Conservation (phyloP, 2,888 invertebrate genomes). For the Epinotia ramella region DNA sequence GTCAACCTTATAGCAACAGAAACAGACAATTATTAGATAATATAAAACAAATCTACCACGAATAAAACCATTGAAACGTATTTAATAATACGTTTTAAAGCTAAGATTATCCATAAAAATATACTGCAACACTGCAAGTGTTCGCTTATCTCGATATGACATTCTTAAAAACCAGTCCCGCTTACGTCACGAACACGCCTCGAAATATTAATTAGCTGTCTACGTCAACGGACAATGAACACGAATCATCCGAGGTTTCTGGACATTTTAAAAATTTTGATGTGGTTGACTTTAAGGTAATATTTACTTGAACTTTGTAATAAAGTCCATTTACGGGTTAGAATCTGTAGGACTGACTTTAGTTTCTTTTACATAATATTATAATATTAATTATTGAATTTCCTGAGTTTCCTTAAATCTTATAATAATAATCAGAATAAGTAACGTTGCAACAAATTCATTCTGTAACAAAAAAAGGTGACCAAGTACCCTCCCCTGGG, state of each 20-base stretch:
- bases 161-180: conserved; percentile 41
- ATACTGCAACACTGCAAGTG: conserved; percentile 12
- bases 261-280: not conserved
- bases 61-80: not conserved
- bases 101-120: not conserved
- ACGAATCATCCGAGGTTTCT: conserved; percentile 9
- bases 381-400: no score
- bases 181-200: conserved; percentile 39
- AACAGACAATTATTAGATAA: not conserved
- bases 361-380: no score
- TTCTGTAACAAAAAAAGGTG: not conserved
- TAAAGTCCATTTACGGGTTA: no score
- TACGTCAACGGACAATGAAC: conserved; percentile 11
- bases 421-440: no score
- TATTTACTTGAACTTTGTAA: not conserved
- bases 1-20: not conserved
- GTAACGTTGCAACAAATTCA: not conserved
- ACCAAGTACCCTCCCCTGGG: not conserved
- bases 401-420: no score
- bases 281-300: not conserved
- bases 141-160: conserved; percentile 21
- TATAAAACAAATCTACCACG: not conserved
- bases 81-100: not conserved
- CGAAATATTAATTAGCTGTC: conserved; percentile 36
- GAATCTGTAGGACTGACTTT: no score